Conservation (phyloP, 1,140 invertebrate genomes). For the Lasioglossum albipes region DNA sequence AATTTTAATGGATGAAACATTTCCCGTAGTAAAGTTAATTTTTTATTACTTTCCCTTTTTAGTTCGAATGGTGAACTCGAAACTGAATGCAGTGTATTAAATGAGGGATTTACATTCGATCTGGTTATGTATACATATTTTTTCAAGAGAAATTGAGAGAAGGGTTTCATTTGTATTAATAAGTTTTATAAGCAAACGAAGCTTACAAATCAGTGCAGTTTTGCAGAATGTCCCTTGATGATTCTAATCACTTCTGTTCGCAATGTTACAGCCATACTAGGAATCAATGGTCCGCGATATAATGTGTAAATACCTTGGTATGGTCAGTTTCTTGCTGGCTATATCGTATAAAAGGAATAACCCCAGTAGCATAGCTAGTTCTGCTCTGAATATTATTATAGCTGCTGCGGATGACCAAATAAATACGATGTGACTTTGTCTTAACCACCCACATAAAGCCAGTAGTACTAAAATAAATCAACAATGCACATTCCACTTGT, state of each 20-base stretch:
- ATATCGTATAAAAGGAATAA: constrained; percentile 92
- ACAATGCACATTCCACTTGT: constrained; percentile 16
- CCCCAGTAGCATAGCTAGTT: constrained; percentile 93
- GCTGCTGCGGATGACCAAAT: constrained; percentile 91
- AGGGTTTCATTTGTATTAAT: constrained; percentile 34
- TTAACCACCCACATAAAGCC: constrained; percentile 92
- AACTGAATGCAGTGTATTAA: constrained; percentile 22
- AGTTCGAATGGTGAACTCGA: constrained; percentile 1
- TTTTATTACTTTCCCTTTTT: not conserved
- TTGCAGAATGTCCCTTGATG: constrained; percentile 54
- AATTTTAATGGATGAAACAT: constrained; percentile 29
- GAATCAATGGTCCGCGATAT: constrained; percentile 56
- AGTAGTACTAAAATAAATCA: constrained; percentile 88
- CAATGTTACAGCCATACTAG: constrained; percentile 61
- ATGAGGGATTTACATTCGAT: constrained; percentile 29
- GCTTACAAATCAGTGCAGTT: constrained; percentile 60
- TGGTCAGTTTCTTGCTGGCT: constrained; percentile 78
- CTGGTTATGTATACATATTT: constrained; percentile 2
- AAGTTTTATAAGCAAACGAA: constrained; percentile 51
- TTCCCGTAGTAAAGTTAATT: constrained; percentile 2
- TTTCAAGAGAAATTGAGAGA: not conserved
- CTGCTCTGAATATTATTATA: constrained; percentile 94
- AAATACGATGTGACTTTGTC: constrained; percentile 87
- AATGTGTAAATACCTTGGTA: constrained; percentile 76
- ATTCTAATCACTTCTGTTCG: constrained; percentile 61